Percentiles rank a stretch among this genome's conserved stretches.
Conservation (phyloP, 2,113 vertebrate genomes). For the Serinus canaria region DNA sequence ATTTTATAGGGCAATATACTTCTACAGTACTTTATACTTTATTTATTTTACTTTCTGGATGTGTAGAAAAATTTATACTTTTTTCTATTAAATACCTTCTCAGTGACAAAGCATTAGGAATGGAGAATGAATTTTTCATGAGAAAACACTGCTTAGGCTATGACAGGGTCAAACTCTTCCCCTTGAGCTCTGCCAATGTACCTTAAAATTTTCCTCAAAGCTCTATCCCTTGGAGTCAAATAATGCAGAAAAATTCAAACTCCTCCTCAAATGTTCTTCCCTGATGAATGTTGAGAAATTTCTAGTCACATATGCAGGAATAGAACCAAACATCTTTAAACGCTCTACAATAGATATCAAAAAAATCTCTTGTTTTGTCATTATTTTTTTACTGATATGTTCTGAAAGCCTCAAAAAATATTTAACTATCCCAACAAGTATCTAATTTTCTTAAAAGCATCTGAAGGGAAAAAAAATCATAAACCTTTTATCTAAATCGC, state of each 20-base stretch:
- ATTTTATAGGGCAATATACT: neutral
- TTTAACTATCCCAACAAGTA: neutral
- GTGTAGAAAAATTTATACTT: neutral
- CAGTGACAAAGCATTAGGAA: neutral
- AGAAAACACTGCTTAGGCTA: neutral
- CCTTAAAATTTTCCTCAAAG: neutral
- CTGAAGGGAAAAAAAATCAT: neutral
- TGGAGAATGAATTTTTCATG: neutral
- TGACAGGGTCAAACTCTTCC: neutral
- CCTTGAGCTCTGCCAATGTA: neutral
- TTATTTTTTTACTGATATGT: neutral
- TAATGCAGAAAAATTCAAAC: neutral
- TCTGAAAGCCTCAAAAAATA: neutral
- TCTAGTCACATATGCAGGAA: neutral
- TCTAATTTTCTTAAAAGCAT: neutral
- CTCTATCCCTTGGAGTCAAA: neutral
- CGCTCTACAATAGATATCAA: neutral
- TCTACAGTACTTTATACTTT: neutral
- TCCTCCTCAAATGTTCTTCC: neutral
- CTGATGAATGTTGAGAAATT: neutral
- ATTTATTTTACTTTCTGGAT: neutral
- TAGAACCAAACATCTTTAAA: neutral
- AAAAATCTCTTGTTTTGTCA: neutral
- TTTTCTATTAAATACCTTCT: neutral
- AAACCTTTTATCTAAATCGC: neutral